Conservation (phyloP, 2,113 vertebrate genomes). For the Callospermophilus lateralis region DNA sequence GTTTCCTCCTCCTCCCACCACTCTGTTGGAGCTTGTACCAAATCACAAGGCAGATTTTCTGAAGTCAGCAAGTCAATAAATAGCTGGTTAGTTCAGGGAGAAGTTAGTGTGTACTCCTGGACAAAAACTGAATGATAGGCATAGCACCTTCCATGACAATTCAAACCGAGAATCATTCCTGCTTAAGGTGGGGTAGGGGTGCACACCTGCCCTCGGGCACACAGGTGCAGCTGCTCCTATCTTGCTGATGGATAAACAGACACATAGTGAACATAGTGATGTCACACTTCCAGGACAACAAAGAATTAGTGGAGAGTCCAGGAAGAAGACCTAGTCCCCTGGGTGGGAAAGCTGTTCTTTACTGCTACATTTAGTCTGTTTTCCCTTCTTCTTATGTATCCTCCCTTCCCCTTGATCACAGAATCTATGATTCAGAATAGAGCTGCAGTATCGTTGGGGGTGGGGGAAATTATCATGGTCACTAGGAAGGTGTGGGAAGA, state of each 20-base stretch:
- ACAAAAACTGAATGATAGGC: neutral
- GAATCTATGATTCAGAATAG: neutral
- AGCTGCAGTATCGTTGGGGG: neutral
- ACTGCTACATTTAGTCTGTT: neutral
- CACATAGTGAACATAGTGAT: neutral
- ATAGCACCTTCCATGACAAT: neutral
- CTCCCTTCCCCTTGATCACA: neutral
- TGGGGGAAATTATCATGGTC: neutral
- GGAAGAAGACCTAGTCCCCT: neutral
- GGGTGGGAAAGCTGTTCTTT: neutral
- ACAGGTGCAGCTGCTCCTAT: neutral
- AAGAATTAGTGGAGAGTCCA: neutral
- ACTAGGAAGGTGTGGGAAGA: neutral
- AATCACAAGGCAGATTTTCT: neutral
- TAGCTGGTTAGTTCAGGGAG: neutral
- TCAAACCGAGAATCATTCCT: neutral
- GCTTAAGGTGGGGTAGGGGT: fast-evolving
- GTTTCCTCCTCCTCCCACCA: neutral
- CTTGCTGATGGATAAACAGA: neutral
- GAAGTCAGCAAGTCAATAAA: neutral
- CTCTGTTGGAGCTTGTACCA: neutral
- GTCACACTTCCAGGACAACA: neutral
- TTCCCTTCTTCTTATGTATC: neutral
- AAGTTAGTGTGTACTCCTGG: neutral
- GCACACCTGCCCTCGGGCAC: neutral